Evolutionary conservation across 2,888 invertebrate species (phyloP).

Genomic region (Hypsopygia costalis): DNA sequence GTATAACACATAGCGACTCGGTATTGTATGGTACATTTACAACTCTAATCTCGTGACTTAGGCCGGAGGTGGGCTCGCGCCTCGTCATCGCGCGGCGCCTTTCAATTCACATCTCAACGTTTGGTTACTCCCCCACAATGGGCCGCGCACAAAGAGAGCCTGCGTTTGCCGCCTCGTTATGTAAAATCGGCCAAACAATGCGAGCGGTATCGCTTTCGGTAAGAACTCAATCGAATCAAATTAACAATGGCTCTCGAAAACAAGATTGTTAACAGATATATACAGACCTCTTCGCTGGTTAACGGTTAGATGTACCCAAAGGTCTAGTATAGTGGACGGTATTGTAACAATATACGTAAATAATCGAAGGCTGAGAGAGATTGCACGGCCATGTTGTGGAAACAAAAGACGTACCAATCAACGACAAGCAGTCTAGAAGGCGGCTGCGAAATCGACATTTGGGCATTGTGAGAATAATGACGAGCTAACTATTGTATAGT

Average conservation of each 20-base stretch:
- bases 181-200: constrained; percentile 74
- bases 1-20: too few species aligned
- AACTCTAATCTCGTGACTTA: constrained; percentile 24
- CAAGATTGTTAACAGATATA: constrained; percentile 35
- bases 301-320: background rate
- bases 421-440: constrained; percentile 13
- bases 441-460: constrained; percentile 4
- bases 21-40: too few species aligned
- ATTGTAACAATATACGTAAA: constrained; percentile 29
- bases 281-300: constrained; percentile 21
- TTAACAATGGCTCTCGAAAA: constrained; percentile 65
- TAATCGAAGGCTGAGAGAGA: constrained; percentile 28
- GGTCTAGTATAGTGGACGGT: constrained; percentile 17
- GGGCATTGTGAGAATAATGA: too few species aligned
- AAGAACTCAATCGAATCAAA: constrained; percentile 70
- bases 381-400: constrained; percentile 28
- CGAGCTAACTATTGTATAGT: too few species aligned
- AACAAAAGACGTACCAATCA: constrained; percentile 35
- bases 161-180: constrained; percentile 75
- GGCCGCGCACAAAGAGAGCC: constrained; percentile 51
- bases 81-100: constrained; percentile 76
- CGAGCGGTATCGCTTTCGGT: constrained; percentile 69
- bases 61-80: constrained; percentile 42
- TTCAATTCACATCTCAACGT: constrained; percentile 71
- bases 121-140: constrained; percentile 68